Percentiles rank a stretch among this genome's conserved stretches.
Conservation (phyloP, 2,113 vertebrate species). For the Okapia johnstoni region DNA sequence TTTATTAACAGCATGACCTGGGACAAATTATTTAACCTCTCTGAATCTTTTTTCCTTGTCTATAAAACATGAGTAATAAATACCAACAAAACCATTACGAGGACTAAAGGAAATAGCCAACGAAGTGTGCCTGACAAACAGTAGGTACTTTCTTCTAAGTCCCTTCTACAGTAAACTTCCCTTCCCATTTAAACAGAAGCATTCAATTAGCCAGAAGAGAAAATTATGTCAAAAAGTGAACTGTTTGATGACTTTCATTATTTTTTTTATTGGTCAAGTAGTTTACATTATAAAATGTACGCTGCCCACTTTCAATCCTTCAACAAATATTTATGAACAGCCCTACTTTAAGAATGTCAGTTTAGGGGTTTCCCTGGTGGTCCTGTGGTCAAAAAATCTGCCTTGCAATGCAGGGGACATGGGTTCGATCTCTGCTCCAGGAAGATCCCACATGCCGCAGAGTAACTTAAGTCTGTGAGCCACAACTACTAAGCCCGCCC, state of each 20-base stretch:
- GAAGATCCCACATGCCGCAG: background rate
- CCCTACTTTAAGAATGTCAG: background rate
- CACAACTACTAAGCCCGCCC: background rate
- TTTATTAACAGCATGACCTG: conserved; percentile 8
- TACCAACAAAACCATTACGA: background rate
- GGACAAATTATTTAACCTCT: conserved; percentile 33
- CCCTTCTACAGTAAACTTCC: background rate
- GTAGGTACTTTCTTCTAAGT: background rate
- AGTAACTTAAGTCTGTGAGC: background rate
- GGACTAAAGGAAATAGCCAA: background rate
- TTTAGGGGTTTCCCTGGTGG: background rate
- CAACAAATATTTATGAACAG: background rate
- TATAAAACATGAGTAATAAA: background rate
- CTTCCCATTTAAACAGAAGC: background rate
- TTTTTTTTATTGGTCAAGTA: background rate
- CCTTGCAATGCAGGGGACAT: background rate
- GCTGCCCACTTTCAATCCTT: background rate
- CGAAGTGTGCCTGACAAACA: background rate
- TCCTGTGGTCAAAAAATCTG: background rate
- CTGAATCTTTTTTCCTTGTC: background rate
- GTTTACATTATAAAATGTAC: background rate
- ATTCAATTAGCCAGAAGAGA: background rate
- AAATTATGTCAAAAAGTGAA: background rate
- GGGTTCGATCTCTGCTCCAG: background rate
- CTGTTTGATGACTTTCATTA: background rate